These are phyloP conservation scores for Megalonaias nervosa DNA, from an alignment of 1,140 invertebrate species.

Conservation along the genomic window DNA sequence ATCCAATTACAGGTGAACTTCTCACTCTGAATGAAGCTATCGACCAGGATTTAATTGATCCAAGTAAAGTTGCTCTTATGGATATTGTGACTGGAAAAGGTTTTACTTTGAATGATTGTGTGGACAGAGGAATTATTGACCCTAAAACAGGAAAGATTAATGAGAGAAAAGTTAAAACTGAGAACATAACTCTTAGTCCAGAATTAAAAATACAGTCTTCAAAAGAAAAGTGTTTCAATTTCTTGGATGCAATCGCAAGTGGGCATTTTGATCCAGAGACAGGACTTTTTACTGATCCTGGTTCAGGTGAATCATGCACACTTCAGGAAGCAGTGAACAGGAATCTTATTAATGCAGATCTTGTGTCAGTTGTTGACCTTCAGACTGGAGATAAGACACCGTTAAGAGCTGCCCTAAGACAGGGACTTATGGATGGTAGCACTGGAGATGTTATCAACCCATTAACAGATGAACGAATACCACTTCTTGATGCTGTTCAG, in stretches of 20 bases:
- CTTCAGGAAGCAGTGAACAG: slow-evolving; percentile 85
- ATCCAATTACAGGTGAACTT: slow-evolving; percentile 83
- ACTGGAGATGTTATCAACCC: slow-evolving; percentile 82
- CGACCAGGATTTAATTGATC: slow-evolving; percentile 77
- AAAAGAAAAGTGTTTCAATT: slow-evolving; percentile 59
- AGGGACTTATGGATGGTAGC: slow-evolving; percentile 83
- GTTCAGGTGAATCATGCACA: slow-evolving; percentile 81
- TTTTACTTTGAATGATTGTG: slow-evolving; percentile 65
- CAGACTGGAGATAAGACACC: slow-evolving; percentile 67
- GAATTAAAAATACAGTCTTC: slow-evolving; percentile 44
- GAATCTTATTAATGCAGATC: slow-evolving; percentile 85
- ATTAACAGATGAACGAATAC: slow-evolving; percentile 74
- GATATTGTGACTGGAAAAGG: slow-evolving; percentile 52
- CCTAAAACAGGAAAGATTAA: slow-evolving; percentile 69
- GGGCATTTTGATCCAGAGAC: slow-evolving; percentile 85
- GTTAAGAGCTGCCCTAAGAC: slow-evolving; percentile 86
- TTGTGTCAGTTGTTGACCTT: slow-evolving; percentile 79
- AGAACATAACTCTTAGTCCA: slow-evolving; percentile 42
- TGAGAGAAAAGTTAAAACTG: slow-evolving; percentile 41
- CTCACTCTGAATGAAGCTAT: slow-evolving; percentile 89
- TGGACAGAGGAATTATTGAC: slow-evolving; percentile 69
- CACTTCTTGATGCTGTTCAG: slow-evolving; percentile 82
- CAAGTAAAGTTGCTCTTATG: slow-evolving; percentile 77
- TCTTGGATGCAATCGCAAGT: slow-evolving; percentile 89
- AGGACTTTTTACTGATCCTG: slow-evolving; percentile 85